phyloP scores from a whole-genome alignment of 2,888 invertebrate species.

The Andrena dorsata region DNA sequence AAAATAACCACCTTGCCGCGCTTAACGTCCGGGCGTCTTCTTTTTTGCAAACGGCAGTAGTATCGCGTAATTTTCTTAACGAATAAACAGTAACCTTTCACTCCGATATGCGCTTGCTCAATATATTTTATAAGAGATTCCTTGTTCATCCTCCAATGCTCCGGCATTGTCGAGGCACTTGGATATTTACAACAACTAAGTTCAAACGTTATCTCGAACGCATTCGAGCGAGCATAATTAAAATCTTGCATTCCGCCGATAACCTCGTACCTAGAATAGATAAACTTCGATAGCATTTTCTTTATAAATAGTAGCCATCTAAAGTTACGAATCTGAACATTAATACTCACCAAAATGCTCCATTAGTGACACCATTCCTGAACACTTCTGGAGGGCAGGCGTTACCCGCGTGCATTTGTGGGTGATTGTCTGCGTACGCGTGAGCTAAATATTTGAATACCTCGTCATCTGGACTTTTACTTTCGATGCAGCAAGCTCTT shows the following conservation, averaged over 20 bases:
- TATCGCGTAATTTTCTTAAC: conserved; percentile 19
- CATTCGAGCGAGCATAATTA: conserved; percentile 97
- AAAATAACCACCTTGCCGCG: no score
- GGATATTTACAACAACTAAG: conserved; percentile 98
- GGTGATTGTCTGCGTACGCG: conserved; percentile 91
- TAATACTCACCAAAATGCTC: conserved; percentile 94
- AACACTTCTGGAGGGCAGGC: conserved; percentile 92
- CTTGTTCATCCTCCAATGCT: conserved; percentile 95
- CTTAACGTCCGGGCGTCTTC: no score
- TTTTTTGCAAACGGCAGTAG: no score
- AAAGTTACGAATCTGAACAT: not conserved
- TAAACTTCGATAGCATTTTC: conserved; percentile 5
- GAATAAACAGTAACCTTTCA: conserved; percentile 85
- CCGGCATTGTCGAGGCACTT: conserved; percentile 88
- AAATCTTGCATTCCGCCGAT: conserved; percentile 99
- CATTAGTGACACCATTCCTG: conserved; percentile 94
- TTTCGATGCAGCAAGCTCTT: conserved; percentile 90
- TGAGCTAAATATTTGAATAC: conserved; percentile 92
- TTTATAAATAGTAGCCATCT: conserved; percentile 14
- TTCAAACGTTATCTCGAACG: conserved; percentile 98
- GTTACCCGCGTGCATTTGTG: conserved; percentile 91
- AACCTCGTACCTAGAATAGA: conserved; percentile 82
- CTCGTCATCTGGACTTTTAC: conserved; percentile 92
- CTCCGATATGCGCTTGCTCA: conserved; percentile 92
- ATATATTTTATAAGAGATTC: conserved; percentile 94